Conservation (phyloP, 64 coral and sea anemone species). For the Montipora sp. region DNA sequence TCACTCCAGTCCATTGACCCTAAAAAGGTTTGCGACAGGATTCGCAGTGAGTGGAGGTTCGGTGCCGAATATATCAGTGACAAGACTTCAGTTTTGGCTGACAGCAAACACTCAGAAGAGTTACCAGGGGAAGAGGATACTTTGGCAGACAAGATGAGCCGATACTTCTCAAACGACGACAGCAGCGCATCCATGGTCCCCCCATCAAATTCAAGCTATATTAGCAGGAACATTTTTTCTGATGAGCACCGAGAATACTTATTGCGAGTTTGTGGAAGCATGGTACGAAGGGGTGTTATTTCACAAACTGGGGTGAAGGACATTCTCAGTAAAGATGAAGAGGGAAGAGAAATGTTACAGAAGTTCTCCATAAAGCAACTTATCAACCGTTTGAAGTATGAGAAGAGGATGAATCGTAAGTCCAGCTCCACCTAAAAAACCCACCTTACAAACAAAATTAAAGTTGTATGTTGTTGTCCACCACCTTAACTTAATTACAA, state of each 20-base stretch:
- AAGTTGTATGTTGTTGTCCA: not conserved
- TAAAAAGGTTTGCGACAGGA: conserved; percentile 48
- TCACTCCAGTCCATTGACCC: not conserved
- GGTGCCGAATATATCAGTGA: too few relatives aligned
- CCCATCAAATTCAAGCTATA: conserved; percentile 48
- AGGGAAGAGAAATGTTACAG: conserved; percentile 38
- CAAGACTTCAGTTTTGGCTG: not conserved
- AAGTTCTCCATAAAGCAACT: conserved; percentile 29
- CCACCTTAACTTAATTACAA: too few relatives aligned
- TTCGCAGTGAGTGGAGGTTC: conserved; percentile 55
- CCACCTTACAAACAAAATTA: not conserved
- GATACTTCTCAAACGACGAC: conserved; percentile 16
- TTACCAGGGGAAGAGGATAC: not conserved
- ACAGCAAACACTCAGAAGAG: not conserved
- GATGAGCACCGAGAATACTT: conserved; percentile 31
- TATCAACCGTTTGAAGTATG: conserved; percentile 29
- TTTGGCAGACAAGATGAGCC: conserved; percentile 22
- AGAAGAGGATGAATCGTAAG: not conserved
- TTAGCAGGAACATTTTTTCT: conserved; percentile 46
- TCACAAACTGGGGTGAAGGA: conserved; percentile 13
- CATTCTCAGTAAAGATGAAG: conserved; percentile 29
- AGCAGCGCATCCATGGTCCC: conserved; percentile 5
- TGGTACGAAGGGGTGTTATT: conserved; percentile 25
- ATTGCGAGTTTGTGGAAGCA: conserved; percentile 2
- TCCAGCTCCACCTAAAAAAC: not conserved